phyloP scores from a whole-genome alignment of 2,113 vertebrate genomes.

The Seriola rivoliana region DNA sequence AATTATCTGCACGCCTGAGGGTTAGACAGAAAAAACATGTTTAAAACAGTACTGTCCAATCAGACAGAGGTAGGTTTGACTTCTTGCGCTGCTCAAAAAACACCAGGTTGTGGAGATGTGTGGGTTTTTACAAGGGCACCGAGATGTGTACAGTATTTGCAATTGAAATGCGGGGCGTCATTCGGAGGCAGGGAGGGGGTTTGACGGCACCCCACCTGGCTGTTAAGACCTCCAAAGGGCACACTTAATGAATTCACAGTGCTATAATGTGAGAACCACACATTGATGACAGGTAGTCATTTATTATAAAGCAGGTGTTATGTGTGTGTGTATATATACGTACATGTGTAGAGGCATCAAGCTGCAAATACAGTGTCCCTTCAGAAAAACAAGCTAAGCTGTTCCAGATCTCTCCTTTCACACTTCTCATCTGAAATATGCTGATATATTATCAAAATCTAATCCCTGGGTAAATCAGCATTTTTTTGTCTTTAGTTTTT shows the following conservation, averaged over 20 bases:
- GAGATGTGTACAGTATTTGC: slow-evolving; percentile 64
- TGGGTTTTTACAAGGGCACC: slow-evolving; percentile 50
- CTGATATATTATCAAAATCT: not conserved
- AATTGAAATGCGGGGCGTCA: slow-evolving; percentile 68
- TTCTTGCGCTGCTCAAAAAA: not conserved
- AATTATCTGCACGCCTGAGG: slow-evolving; percentile 7
- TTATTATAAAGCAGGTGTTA: slow-evolving; percentile 64
- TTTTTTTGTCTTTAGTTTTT: not conserved
- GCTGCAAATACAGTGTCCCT: not conserved
- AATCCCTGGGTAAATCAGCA: not conserved
- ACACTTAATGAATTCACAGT: slow-evolving; percentile 75
- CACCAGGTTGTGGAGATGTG: not conserved
- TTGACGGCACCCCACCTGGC: slow-evolving; percentile 71
- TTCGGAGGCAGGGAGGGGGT: slow-evolving; percentile 41
- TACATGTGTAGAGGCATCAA: not conserved
- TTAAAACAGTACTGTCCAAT: slow-evolving; percentile 5
- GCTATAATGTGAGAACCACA: slow-evolving; percentile 56
- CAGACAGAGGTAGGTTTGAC: slow-evolving; percentile 15
- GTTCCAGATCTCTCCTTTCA: not conserved
- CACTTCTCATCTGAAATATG: not conserved
- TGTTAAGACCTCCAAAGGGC: slow-evolving; percentile 73
- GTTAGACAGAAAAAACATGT: slow-evolving; percentile 4
- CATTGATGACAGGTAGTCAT: slow-evolving; percentile 62
- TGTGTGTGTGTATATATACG: not conserved
- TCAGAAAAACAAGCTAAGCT: not conserved